A percentile compares a stretch with the other conserved stretches of the same genome.
These are phyloP conservation scores for Bucco capensis DNA, from an alignment of 2,113 vertebrate genomes.

Conservation along the genomic window DNA sequence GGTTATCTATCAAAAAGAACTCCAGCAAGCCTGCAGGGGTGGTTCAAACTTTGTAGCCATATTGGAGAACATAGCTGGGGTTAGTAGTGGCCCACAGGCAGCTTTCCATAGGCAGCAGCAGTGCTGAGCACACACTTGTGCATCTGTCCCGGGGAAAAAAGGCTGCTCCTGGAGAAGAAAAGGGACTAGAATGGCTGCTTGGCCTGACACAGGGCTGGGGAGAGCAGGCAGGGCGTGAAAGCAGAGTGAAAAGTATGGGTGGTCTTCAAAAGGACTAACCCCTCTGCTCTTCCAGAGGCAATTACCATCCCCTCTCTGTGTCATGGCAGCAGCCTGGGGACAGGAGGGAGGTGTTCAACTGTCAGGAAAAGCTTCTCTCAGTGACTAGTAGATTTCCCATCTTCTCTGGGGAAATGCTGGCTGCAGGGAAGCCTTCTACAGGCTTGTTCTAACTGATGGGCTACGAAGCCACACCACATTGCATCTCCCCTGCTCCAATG, in stretches of 20 bases:
- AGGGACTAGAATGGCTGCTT: background rate
- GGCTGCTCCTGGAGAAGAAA: background rate
- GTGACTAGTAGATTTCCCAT: background rate
- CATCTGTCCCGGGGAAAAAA: background rate
- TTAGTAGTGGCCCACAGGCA: background rate
- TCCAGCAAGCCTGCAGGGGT: background rate
- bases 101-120: background rate
- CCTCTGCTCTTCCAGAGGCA: rapidly evolving
- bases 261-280: background rate
- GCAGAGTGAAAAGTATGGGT: background rate
- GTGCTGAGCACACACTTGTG: rapidly evolving
- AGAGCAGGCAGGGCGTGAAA: background rate
- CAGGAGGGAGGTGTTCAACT: background rate
- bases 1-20: background rate
- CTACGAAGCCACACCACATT: background rate
- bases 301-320: background rate
- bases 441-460: background rate
- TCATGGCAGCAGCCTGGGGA: background rate
- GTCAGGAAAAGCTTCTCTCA: background rate
- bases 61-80: background rate
- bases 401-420: background rate
- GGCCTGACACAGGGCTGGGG: background rate
- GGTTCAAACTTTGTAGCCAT: background rate
- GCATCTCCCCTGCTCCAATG: background rate
- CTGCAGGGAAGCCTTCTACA: background rate